Percentiles rank a stretch among this genome's conserved stretches.
Conservation (phyloP, 2,113 vertebrate species). For the Alexandromys fortis region DNA sequence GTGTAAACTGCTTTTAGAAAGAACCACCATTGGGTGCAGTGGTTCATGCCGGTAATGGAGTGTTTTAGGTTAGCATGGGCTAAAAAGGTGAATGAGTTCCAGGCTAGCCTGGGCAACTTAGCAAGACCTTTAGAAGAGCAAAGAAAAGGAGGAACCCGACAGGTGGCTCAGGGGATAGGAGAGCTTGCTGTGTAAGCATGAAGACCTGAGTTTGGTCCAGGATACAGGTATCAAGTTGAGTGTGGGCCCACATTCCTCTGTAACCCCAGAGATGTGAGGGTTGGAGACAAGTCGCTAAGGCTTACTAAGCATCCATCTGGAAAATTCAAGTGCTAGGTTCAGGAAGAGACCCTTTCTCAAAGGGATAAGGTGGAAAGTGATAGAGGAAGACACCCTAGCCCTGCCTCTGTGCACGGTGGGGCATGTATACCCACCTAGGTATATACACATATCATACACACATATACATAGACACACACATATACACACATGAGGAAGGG, state of each 20-base stretch:
- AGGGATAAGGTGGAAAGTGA: not conserved
- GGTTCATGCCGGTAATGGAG: not conserved
- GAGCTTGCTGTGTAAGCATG: not conserved
- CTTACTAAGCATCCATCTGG: not conserved
- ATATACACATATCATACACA: not conserved
- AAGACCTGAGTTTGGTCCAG: not conserved
- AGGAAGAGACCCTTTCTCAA: not conserved
- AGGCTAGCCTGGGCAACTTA: not conserved
- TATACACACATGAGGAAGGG: not conserved
- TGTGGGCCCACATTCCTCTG: too few relatives aligned
- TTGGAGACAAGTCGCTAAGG: not conserved
- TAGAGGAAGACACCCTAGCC: not conserved
- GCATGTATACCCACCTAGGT: not conserved
- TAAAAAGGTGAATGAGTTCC: not conserved
- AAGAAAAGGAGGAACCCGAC: not conserved
- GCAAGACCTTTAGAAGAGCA: not conserved
- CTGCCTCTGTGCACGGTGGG: not conserved
- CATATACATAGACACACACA: too few relatives aligned
- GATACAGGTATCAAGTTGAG: not conserved
- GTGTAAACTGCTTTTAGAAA: not conserved
- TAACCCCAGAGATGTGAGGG: not conserved
- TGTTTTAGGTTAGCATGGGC: not conserved
- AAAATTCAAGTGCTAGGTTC: not conserved
- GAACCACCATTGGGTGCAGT: not conserved
- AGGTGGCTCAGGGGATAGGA: not conserved